phyloP scores from a whole-genome alignment of 2,797 vertebrate species.

The Macrochelys suwanniensis region DNA sequence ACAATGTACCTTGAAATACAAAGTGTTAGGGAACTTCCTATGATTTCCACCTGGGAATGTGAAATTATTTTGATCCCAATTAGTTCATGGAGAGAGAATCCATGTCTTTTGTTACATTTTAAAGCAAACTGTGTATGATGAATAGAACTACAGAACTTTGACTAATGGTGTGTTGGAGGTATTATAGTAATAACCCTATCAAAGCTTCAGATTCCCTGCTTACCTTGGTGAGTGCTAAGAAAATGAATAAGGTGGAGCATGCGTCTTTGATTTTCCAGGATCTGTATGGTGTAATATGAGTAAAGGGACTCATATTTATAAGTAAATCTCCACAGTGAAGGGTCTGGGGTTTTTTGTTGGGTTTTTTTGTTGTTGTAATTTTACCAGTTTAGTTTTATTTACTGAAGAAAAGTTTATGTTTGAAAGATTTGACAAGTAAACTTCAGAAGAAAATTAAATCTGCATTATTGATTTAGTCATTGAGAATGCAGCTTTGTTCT shows the following conservation, averaged over 20 bases:
- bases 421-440: slow-evolving; percentile 28
- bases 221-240: neutral
- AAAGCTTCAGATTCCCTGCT: neutral
- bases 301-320: neutral
- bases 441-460: slow-evolving; percentile 59
- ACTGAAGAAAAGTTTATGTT: neutral
- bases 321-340: neutral
- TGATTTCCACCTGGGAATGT: neutral
- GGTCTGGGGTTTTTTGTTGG: too few species aligned
- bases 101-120: neutral
- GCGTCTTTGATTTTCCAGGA: neutral
- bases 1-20: neutral
- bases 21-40: neutral
- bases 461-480: slow-evolving; percentile 9
- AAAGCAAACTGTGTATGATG: neutral
- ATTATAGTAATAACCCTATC: neutral
- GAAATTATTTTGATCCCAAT: neutral
- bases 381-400: neutral
- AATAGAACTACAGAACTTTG: neutral
- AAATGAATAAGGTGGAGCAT: neutral
- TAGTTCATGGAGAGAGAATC: neutral
- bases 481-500: neutral
- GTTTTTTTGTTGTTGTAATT: neutral
- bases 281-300: neutral
- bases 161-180: neutral